Evolutionary conservation across 2,797 vertebrate genomes (phyloP).

Genomic region (Pseudomugil gertrudae): DNA sequence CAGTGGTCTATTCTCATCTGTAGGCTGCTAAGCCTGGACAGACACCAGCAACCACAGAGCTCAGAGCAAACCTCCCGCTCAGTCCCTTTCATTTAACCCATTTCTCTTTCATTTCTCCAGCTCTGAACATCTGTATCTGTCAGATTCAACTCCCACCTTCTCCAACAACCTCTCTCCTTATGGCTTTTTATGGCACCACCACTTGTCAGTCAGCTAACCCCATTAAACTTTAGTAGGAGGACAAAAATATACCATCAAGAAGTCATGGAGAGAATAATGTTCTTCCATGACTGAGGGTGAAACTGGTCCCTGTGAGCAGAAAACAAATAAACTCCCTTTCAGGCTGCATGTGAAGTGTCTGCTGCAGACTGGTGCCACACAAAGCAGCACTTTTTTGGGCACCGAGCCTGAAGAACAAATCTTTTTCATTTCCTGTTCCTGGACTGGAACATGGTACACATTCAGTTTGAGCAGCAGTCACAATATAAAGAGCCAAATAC

Average conservation of each 20-base stretch:
- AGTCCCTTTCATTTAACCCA: conserved; percentile 62
- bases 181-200: conserved; percentile 37
- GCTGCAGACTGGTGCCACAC: background rate
- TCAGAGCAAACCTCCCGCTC: conserved; percentile 37
- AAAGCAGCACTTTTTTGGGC: background rate
- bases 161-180: conserved; percentile 52
- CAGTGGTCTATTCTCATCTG: conserved; percentile 52
- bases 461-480: no score
- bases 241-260: conserved; percentile 55
- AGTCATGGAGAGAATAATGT: conserved; percentile 55
- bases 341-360: background rate
- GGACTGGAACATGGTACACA: no score
- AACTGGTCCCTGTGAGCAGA: conserved; percentile 43
- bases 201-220: conserved; percentile 64
- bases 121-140: conserved; percentile 63
- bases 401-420: background rate
- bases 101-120: conserved; percentile 58
- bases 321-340: conserved; percentile 49
- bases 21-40: conserved; percentile 41
- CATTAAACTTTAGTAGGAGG: conserved; percentile 57
- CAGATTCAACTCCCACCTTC: conserved; percentile 59
- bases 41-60: conserved; percentile 67
- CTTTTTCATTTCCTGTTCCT: background rate
- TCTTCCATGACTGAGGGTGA: conserved; percentile 45
- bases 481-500: no score